A percentile compares a stretch with the other conserved stretches of the same genome.
Evolutionary conservation across 1,140 invertebrate species (phyloP).

Genomic region (Drosophila setifemur): DNA sequence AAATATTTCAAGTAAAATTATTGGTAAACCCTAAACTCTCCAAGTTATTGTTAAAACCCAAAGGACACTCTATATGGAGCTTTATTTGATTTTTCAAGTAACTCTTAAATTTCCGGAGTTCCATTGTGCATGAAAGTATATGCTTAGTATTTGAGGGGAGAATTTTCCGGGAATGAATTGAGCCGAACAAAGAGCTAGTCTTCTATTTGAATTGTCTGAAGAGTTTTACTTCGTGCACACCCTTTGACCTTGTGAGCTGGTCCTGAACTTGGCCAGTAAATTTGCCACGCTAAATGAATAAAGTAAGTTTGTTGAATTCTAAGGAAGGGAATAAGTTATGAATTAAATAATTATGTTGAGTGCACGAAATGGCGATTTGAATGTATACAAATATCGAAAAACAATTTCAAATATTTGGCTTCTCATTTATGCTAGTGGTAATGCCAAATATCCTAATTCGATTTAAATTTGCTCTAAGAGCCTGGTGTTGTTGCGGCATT

Average conservation of each 20-base stretch:
- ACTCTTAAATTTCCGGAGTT: neutral
- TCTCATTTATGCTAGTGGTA: constrained; percentile 6
- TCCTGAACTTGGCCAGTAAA: neutral
- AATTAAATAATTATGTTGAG: neutral
- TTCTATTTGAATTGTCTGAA: constrained; percentile 22
- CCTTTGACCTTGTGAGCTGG: constrained; percentile 14
- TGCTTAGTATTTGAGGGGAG: neutral
- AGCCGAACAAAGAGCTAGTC: constrained; percentile 3
- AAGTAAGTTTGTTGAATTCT: neutral
- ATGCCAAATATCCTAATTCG: constrained; percentile 23
- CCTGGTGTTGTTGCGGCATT: constrained; percentile 3
- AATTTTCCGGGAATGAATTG: neutral
- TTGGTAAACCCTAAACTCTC: too few relatives aligned
- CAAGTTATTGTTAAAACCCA: neutral
- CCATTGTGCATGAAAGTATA: neutral
- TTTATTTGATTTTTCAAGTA: neutral
- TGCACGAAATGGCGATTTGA: neutral
- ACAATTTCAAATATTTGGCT: neutral
- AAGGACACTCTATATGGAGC: neutral
- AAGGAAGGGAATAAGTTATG: neutral
- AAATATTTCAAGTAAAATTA: neutral
- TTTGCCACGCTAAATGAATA: neutral
- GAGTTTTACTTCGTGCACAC: neutral
- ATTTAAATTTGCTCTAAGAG: constrained; percentile 34
- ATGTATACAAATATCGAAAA: neutral